These are phyloP conservation scores for Halictus ligatus DNA, from an alignment of 2,888 invertebrate genomes.

Conservation along the genomic window DNA sequence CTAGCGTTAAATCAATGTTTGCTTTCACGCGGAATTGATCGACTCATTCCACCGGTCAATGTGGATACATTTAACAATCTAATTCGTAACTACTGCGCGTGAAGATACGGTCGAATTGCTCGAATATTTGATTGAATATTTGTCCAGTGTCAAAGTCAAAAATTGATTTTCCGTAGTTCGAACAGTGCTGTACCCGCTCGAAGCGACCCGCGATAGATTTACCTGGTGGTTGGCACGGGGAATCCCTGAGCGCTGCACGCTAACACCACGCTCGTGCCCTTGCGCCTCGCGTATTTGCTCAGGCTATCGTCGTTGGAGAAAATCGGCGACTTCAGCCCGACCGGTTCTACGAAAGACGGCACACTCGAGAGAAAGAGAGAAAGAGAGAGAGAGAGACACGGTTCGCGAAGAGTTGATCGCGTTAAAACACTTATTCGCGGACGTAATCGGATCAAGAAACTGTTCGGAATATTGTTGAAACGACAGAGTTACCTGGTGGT, in stretches of 20 bases:
- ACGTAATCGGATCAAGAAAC: neutral
- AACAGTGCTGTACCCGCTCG: neutral
- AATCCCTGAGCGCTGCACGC: constrained; percentile 88
- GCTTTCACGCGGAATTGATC: too few species aligned
- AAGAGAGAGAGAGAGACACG: neutral
- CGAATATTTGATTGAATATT: too few species aligned
- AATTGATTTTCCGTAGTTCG: neutral
- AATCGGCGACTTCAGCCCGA: constrained; percentile 89
- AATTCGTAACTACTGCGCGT: too few species aligned
- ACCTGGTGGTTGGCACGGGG: constrained; percentile 90
- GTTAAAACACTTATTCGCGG: neutral
- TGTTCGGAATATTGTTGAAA: neutral
- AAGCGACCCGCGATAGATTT: constrained; percentile 76
- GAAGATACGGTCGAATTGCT: too few species aligned
- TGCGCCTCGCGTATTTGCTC: constrained; percentile 86
- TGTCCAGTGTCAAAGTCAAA: neutral
- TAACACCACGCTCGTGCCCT: constrained; percentile 80
- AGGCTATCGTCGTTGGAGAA: constrained; percentile 88
- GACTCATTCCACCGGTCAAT: too few species aligned
- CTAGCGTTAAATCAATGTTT: too few species aligned
- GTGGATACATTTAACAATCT: too few species aligned
- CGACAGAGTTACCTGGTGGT: constrained; percentile 87
- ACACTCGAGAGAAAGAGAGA: neutral
- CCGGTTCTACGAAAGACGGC: constrained; percentile 86
- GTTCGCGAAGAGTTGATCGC: neutral